Conservation (phyloP, 2,888 invertebrate genomes). For the Clepsis dumicolana region DNA sequence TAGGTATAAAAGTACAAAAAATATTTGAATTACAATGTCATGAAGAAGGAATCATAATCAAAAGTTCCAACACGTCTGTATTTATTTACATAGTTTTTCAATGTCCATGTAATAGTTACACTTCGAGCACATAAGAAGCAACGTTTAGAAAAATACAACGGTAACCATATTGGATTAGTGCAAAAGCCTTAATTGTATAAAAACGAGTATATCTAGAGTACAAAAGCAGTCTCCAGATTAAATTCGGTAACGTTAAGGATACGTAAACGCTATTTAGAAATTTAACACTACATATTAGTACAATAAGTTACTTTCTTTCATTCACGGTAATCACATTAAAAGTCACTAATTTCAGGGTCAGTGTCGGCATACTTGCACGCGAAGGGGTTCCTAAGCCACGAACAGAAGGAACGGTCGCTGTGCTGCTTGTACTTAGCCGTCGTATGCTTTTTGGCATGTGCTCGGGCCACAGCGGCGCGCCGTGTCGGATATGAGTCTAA, state of each 20-base stretch:
- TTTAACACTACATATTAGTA: conserved; percentile 53
- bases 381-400: conserved; percentile 91
- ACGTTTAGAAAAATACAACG: conserved; percentile 83
- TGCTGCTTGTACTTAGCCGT: conserved; percentile 89
- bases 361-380: conserved; percentile 92
- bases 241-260: conserved; percentile 86
- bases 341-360: conserved; percentile 89
- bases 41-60: conserved; percentile 45
- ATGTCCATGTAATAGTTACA: conserved; percentile 54
- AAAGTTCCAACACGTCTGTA: conserved; percentile 59
- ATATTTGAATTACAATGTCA: conserved; percentile 68
- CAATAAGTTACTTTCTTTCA: conserved; percentile 39
- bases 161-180: conserved; percentile 76
- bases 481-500: conserved; percentile 89
- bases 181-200: conserved; percentile 77
- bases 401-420: conserved; percentile 90
- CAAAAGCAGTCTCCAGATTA: conserved; percentile 87
- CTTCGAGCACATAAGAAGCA: conserved; percentile 65
- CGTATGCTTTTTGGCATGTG: conserved; percentile 83
- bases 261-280: conserved; percentile 68
- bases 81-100: conserved; percentile 67
- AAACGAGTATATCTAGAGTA: conserved; percentile 79
- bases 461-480: conserved; percentile 79
- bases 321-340: conserved; percentile 62
- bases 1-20: conserved; percentile 82